Evolutionary conservation across 2,113 vertebrate genomes (phyloP).

Genomic region (Heterochromis multidens): DNA sequence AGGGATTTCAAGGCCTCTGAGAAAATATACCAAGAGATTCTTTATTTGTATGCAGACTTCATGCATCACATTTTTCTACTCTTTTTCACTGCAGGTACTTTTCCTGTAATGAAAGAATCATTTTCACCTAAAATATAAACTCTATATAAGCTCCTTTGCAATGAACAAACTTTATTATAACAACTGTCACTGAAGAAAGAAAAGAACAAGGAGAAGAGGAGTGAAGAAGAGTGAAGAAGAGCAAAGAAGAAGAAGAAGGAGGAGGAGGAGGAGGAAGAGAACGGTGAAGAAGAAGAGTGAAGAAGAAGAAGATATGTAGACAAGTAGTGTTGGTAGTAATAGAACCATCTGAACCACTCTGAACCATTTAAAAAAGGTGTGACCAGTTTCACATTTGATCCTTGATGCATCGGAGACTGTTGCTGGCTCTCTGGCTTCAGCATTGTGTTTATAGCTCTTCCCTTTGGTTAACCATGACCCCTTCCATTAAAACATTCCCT

Average conservation of each 20-base stretch:
- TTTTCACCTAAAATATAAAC: neutral
- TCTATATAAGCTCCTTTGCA: neutral
- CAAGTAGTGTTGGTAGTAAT: neutral
- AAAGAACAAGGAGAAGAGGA: neutral
- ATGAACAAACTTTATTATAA: neutral
- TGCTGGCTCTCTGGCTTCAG: neutral
- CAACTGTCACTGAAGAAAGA: neutral
- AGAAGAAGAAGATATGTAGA: no score
- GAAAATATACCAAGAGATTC: constrained; percentile 4
- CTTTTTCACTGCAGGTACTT: neutral
- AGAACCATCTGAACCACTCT: neutral
- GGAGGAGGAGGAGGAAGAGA: neutral
- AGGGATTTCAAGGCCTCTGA: neutral
- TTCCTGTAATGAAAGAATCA: neutral
- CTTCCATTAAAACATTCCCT: constrained; percentile 16
- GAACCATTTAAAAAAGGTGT: neutral
- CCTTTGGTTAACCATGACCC: constrained; percentile 4
- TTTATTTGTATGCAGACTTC: neutral
- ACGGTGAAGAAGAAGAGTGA: no score
- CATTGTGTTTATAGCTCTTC: neutral
- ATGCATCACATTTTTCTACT: neutral
- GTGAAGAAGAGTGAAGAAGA: rapidly evolving
- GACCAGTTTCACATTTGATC: neutral
- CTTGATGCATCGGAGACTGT: neutral
- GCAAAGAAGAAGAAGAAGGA: neutral